phyloP scores from a whole-genome alignment of 2,797 vertebrate genomes.

The Pagetopsis macropterus region DNA sequence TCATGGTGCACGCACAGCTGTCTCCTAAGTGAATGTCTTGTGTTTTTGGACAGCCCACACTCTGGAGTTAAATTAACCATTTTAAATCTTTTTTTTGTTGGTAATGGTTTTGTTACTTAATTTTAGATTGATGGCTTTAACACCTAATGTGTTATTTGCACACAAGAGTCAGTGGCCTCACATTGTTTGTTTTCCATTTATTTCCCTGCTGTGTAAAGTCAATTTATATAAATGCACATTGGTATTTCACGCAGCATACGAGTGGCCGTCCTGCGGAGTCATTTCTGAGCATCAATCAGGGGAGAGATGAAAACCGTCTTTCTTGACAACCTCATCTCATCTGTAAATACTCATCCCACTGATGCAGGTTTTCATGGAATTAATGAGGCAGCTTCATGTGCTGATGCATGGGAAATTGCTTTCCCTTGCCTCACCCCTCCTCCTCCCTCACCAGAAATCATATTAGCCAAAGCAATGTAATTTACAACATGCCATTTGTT shows the following conservation, averaged over 20 bases:
- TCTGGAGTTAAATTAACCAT: no score
- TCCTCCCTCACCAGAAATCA: slow-evolving; percentile 68
- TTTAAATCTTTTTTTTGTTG: background rate
- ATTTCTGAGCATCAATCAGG: slow-evolving; percentile 47
- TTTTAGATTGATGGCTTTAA: background rate
- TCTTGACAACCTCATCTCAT: slow-evolving; percentile 70
- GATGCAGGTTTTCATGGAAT: slow-evolving; percentile 79
- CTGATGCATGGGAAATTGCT: slow-evolving; percentile 78
- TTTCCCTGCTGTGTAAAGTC: slow-evolving; percentile 25
- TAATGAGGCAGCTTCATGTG: slow-evolving; percentile 79
- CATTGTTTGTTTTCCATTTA: slow-evolving; percentile 27
- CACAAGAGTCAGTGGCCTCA: background rate
- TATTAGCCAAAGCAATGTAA: slow-evolving; percentile 79
- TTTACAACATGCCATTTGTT: slow-evolving; percentile 76
- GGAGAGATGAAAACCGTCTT: slow-evolving; percentile 23
- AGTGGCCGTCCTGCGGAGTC: slow-evolving; percentile 30
- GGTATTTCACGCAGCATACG: slow-evolving; percentile 35
- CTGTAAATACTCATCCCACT: slow-evolving; percentile 81
- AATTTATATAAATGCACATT: slow-evolving; percentile 50
- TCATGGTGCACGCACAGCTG: no score
- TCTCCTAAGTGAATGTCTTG: no score
- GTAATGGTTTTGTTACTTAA: background rate
- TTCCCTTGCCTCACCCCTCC: slow-evolving; percentile 59
- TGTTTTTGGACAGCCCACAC: no score
- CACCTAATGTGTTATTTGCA: slow-evolving; percentile 11